Percentiles rank a stretch among this genome's conserved stretches.
Evolutionary conservation across 1,140 invertebrate species (phyloP).

Genomic region (Chelonus insularis): DNA sequence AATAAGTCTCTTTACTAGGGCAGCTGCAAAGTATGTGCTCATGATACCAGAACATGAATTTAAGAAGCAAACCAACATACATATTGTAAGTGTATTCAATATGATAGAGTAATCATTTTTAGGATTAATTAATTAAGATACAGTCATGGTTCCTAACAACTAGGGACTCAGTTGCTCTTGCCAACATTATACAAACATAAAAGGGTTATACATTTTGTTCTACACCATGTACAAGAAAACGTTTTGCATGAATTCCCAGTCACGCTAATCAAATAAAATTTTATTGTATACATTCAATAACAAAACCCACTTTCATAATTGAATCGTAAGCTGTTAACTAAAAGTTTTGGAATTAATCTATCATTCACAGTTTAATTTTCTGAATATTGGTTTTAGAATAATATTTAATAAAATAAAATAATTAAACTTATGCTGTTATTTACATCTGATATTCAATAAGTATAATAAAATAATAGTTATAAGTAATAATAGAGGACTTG

Average conservation of each 20-base stretch:
- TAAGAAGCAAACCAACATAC: background rate
- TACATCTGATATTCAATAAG: too few relatives aligned
- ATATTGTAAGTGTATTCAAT: background rate
- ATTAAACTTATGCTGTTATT: too few relatives aligned
- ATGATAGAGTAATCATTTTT: background rate
- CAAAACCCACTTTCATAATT: background rate
- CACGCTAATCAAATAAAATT: slow-evolving; percentile 14
- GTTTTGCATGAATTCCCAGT: slow-evolving; percentile 1
- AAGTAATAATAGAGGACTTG: too few relatives aligned
- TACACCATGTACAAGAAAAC: background rate
- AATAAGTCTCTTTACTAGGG: too few relatives aligned
- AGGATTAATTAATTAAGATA: slow-evolving; percentile 14
- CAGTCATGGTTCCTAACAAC: background rate
- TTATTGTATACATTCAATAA: background rate
- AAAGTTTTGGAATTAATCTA: too few relatives aligned
- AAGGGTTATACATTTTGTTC: background rate
- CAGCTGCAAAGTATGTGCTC: background rate
- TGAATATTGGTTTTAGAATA: too few relatives aligned
- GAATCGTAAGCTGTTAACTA: background rate
- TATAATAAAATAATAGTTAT: too few relatives aligned
- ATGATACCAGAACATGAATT: background rate
- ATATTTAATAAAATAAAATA: too few relatives aligned
- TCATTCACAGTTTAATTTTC: too few relatives aligned
- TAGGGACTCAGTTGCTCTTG: slow-evolving; percentile 8
- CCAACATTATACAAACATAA: slow-evolving; percentile 10